Percentiles rank a stretch among this genome's conserved stretches.
Conservation (phyloP, 2,797 vertebrate species). For the Holocentrus rufus region DNA sequence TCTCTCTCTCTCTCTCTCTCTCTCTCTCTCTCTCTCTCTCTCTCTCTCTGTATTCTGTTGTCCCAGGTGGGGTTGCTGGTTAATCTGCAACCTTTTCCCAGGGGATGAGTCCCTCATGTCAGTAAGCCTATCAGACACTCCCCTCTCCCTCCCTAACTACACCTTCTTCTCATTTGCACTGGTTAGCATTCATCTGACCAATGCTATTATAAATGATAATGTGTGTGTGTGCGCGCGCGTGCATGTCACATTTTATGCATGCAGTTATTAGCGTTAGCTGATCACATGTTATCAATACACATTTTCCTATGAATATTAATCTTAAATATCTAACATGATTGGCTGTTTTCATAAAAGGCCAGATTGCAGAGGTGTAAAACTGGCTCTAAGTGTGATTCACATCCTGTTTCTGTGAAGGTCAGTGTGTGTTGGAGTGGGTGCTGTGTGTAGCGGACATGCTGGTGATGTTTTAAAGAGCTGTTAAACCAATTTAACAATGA, state of each 20-base stretch:
- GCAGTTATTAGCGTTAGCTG: background rate
- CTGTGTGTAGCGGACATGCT: constrained; percentile 48
- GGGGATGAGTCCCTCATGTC: constrained; percentile 62
- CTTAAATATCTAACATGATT: background rate
- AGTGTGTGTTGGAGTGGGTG: constrained; percentile 43
- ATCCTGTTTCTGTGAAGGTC: constrained; percentile 51
- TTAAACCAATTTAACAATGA: constrained; percentile 64
- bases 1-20: background rate
- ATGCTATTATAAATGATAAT: constrained; percentile 44
- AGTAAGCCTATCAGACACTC: constrained; percentile 56
- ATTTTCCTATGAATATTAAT: too few species aligned
- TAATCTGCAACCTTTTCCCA: constrained; percentile 59
- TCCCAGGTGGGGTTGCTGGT: constrained; percentile 66
- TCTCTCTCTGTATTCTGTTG: constrained; percentile 10
- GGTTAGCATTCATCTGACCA: constrained; percentile 61
- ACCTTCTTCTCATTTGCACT: constrained; percentile 58
- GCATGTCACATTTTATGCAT: constrained; percentile 16
- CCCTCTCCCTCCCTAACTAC: constrained; percentile 43
- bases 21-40: too few species aligned
- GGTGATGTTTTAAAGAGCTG: constrained; percentile 62
- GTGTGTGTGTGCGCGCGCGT: background rate
- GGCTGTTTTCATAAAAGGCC: background rate
- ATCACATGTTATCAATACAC: too few species aligned
- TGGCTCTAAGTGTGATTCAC: constrained; percentile 37
- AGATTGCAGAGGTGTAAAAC: background rate